Evolutionary conservation across 37 sponge, comb jelly and placozoan species (phyloP).

Genomic region (Chondrilla cf. caribensis): DNA sequence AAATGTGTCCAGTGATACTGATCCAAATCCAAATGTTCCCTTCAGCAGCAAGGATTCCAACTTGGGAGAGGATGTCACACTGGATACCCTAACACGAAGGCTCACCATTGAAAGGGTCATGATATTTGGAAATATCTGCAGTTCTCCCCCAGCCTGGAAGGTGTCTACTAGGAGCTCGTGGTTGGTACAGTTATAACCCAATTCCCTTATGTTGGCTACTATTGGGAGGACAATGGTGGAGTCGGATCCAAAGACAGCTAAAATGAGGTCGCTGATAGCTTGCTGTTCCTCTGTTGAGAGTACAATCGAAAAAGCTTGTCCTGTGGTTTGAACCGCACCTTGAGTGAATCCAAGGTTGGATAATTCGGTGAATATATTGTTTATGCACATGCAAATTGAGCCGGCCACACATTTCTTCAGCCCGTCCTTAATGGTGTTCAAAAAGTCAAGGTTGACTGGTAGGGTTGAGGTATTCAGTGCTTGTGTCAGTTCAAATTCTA

Average conservation of each 20-base stretch:
- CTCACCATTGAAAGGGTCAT: neutral
- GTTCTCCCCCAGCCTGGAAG: neutral
- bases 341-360: neutral
- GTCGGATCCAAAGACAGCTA: neutral
- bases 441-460: neutral
- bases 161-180: constrained; percentile 3
- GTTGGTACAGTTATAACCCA: constrained; percentile 4
- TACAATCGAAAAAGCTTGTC: neutral
- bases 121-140: neutral
- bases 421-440: neutral
- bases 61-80: neutral
- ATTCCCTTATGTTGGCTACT: neutral
- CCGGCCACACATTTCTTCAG: neutral
- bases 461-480: neutral
- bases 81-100: neutral
- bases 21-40: neutral
- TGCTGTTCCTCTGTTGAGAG: neutral
- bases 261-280: neutral
- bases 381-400: neutral
- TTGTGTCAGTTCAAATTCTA: neutral
- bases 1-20: neutral
- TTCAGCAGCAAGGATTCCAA: neutral
- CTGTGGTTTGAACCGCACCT: neutral
- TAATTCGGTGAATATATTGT: neutral
- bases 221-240: neutral